Conservation (phyloP, 2,888 invertebrate species). For the Conchocele bisecta region DNA sequence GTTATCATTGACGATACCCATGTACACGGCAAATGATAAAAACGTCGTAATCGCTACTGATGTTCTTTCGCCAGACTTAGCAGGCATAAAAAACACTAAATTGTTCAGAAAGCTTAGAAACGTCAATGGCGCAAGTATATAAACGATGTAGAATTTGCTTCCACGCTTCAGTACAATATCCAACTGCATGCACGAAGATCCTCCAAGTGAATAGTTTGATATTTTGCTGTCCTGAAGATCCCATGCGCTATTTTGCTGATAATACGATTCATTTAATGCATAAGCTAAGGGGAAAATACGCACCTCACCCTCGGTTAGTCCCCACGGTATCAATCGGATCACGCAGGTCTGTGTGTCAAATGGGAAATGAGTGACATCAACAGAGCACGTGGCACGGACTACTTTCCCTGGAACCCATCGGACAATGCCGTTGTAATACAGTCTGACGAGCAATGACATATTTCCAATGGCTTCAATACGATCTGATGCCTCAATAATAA, state of each 20-base stretch:
- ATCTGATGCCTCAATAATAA: slow-evolving; percentile 17
- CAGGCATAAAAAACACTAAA: slow-evolving; percentile 42
- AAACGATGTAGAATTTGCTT: slow-evolving; percentile 26
- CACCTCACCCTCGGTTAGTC: background rate
- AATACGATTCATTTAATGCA: background rate
- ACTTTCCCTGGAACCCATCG: slow-evolving; percentile 21
- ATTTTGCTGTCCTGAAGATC: too few relatives aligned
- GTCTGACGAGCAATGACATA: background rate
- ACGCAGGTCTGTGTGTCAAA: slow-evolving; percentile 41
- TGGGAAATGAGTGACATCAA: slow-evolving; percentile 44
- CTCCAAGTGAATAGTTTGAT: background rate
- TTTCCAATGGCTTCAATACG: slow-evolving; percentile 12
- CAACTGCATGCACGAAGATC: background rate
- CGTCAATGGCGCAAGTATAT: slow-evolving; percentile 36
- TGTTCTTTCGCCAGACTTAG: slow-evolving; percentile 43
- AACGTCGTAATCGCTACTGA: slow-evolving; percentile 49
- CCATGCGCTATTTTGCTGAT: slow-evolving; percentile 30
- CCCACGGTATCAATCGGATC: slow-evolving; percentile 3
- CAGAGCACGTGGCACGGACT: slow-evolving; percentile 25
- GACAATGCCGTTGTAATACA: slow-evolving; percentile 22
- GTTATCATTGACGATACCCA: slow-evolving; percentile 37
- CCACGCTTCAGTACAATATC: slow-evolving; percentile 22
- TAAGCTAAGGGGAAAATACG: background rate
- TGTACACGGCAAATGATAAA: slow-evolving; percentile 51
- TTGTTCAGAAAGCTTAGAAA: slow-evolving; percentile 37